Conservation (phyloP, 2,797 vertebrate species). For the Coreius guichenoti region DNA sequence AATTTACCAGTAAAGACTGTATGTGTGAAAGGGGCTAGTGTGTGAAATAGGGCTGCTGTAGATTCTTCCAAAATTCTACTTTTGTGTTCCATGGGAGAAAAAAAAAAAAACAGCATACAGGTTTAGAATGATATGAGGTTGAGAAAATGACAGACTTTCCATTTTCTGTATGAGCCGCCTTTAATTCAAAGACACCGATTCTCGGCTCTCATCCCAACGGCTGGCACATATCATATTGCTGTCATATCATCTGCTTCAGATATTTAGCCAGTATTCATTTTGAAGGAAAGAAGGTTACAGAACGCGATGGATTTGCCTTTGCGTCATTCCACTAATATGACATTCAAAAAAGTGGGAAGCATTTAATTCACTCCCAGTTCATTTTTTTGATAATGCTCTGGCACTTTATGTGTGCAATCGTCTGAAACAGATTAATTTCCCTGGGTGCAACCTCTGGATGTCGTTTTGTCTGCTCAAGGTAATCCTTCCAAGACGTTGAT, state of each 20-base stretch:
- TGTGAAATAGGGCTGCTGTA: background rate
- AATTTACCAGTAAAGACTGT: too few relatives aligned
- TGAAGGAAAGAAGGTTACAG: conserved; percentile 29
- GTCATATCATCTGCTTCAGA: conserved; percentile 18
- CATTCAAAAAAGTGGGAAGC: conserved; percentile 46
- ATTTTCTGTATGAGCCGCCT: conserved; percentile 6
- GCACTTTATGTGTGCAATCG: conserved; percentile 57
- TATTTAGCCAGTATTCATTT: conserved; percentile 36
- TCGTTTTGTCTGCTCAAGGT: conserved; percentile 60
- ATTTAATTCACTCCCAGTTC: conserved; percentile 44
- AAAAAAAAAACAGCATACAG: too few relatives aligned
- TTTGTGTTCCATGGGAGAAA: background rate
- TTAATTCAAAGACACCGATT: conserved; percentile 26
- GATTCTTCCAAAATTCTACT: background rate
- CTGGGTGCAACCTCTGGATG: conserved; percentile 57
- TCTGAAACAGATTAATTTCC: conserved; percentile 64
- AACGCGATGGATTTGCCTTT: conserved; percentile 38
- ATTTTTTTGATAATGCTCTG: conserved; percentile 50
- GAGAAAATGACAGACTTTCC: background rate
- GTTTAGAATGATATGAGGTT: background rate
- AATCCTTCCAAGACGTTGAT: conserved; percentile 64
- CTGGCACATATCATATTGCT: conserved; percentile 28
- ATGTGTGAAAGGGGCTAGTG: too few relatives aligned
- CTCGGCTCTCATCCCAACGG: conserved; percentile 24
- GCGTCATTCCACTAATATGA: conserved; percentile 40